phyloP scores from a whole-genome alignment of 1,140 invertebrate species.

The Lasaia peninsularis region DNA sequence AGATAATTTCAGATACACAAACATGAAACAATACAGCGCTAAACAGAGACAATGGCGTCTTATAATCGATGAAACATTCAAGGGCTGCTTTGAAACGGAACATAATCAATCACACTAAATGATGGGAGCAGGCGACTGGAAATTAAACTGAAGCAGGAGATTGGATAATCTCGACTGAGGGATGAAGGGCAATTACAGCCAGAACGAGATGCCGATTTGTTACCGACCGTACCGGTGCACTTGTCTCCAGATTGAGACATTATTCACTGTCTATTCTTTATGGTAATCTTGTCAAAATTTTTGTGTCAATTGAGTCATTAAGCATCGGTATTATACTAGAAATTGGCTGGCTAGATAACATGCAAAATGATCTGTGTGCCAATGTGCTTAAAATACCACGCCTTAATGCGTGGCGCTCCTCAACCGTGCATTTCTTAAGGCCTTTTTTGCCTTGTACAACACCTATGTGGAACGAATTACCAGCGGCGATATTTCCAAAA shows the following conservation, averaged over 20 bases:
- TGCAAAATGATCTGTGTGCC: too few species aligned
- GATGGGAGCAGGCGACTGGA: conserved; percentile 15
- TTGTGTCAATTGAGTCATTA: too few species aligned
- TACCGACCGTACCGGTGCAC: not conserved
- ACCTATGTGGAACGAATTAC: too few species aligned
- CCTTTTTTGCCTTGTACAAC: too few species aligned
- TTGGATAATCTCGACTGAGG: conserved; percentile 18
- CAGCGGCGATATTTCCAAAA: too few species aligned
- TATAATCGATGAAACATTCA: conserved; percentile 5
- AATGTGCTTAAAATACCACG: too few species aligned
- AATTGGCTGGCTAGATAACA: too few species aligned
- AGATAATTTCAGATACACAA: not conserved
- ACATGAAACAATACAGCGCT: not conserved
- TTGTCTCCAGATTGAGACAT: not conserved
- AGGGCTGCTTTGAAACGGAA: conserved; percentile 2
- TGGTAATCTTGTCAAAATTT: not conserved
- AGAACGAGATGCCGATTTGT: conserved; percentile 9
- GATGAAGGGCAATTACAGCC: conserved; percentile 17
- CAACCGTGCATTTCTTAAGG: too few species aligned
- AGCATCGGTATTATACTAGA: too few species aligned
- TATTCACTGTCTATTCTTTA: not conserved
- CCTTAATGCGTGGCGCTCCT: too few species aligned
- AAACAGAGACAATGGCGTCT: conserved; percentile 1
- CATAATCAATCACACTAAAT: conserved; percentile 20
- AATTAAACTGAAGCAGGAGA: conserved; percentile 22